Base-by-base conservation (phyloP, 2,888 invertebrate genomes). In the Drosophila meridionalis region DNA sequence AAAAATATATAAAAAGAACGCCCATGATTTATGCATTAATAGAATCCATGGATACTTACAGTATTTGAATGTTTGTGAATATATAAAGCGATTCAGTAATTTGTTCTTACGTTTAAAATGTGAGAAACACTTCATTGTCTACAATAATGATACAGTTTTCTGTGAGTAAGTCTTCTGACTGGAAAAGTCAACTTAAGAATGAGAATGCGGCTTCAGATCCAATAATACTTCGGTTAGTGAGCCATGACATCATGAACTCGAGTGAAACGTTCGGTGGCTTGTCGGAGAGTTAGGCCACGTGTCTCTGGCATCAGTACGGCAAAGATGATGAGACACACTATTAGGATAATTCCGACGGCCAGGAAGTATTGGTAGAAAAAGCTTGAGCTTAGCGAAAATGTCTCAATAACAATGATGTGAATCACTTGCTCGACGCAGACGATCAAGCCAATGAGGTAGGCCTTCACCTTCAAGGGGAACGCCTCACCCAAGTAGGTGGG, bases 401-500 rank as follows among this genome's bases (percentile, higher is more conserved):
- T 75, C 1, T 64, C 59, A 7, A 90, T 85, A 6, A 83, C 76
- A 50, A 89, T 73, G 11, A 89, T 82, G 36, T 89, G 88, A 12
- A 91, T 64, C 14, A 84, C 30, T 34, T 91, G 90, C 56, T 92
- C 91, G 0, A 90, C 26, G 40, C 87, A 73, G 14, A 92, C 73
- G 38, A 85, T 75, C 38, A 88, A 36, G 1, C 68, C 84, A 32
- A 91, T 86, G 5, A 87, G 71, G 36, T 68, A 83, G 4, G 85
- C 83, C 53, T 92, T 92, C 0, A 83, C 76, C 0, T 76, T 72
- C 68, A 91, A 59, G 0, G 91, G 90, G 20, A 91, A 92, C 4
- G 91, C 92, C 66, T 92, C 92, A 1, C 91, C 85, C 71, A 92
- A 52, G 52, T 90, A 92, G 3, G 71, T 72, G 0, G 92, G 70